phyloP scores from a whole-genome alignment of 1,140 invertebrate species.

The Papilio xuthus region DNA sequence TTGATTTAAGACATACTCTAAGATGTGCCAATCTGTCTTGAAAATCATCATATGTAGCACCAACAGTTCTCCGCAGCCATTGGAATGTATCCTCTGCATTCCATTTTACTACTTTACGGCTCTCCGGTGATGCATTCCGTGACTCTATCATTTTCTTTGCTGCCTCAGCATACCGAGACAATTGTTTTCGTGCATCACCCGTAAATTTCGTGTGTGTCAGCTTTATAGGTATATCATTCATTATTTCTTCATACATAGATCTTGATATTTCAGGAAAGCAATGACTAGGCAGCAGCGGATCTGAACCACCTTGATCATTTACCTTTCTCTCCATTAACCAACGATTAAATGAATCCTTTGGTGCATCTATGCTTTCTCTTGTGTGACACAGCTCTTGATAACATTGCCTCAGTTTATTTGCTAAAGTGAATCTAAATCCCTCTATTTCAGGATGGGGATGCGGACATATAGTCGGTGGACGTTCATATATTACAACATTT shows the following conservation, averaged over 20 bases:
- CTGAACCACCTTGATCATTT: conserved; percentile 90
- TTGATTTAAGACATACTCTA: conserved; percentile 77
- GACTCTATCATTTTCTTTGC: conserved; percentile 98
- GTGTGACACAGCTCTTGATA: conserved; percentile 97
- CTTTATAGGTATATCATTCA: conserved; percentile 99
- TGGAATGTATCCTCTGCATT: conserved; percentile 98
- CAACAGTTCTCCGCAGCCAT: conserved; percentile 96
- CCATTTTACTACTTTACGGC: conserved; percentile 98
- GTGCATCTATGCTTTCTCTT: conserved; percentile 96
- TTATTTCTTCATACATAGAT: conserved; percentile 98
- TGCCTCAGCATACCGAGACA: conserved; percentile 97
- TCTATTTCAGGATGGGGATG: conserved; percentile 97
- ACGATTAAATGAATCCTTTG: conserved; percentile 97
- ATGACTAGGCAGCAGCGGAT: conserved; percentile 94
- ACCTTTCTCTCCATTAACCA: conserved; percentile 98
- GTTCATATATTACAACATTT: conserved; percentile 96
- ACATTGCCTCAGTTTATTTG: conserved; percentile 92
- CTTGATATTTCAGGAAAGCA: conserved; percentile 96
- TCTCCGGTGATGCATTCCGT: conserved; percentile 94
- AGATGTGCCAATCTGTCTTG: conserved; percentile 90
- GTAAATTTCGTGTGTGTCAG: conserved; percentile 96
- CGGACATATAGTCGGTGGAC: conserved; percentile 90
- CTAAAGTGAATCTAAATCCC: conserved; percentile 88
- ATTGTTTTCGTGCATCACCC: conserved; percentile 97
- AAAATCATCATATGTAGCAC: conserved; percentile 97